Conservation (phyloP, 2,888 invertebrate species). For the Platerodrilus igneus region DNA sequence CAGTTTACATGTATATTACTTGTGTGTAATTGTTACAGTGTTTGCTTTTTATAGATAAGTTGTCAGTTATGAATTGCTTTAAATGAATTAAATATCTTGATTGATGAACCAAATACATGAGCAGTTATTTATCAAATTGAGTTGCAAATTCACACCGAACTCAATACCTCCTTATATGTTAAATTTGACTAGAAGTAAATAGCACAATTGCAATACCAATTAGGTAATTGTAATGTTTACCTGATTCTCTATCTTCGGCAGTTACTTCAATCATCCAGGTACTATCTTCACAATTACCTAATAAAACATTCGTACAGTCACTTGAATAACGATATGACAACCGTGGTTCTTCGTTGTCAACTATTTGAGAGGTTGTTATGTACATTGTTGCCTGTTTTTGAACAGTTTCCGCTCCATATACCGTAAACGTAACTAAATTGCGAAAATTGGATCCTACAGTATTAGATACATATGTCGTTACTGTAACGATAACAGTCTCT, state of each 20-base stretch:
- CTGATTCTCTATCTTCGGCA: constrained; percentile 63
- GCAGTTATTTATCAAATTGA: too few species aligned
- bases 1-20: too few species aligned
- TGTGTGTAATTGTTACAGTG: too few species aligned
- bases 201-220: too few species aligned
- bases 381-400: constrained; percentile 48
- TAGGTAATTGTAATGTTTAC: constrained; percentile 45
- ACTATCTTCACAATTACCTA: constrained; percentile 58
- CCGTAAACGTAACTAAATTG: constrained; percentile 61
- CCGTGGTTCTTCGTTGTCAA: constrained; percentile 35
- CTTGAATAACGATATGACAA: constrained; percentile 45
- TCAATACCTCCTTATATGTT: too few species aligned
- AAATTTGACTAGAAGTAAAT: neutral
- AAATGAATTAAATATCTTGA: too few species aligned
- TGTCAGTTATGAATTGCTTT: too few species aligned
- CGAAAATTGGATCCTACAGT: constrained; percentile 51
- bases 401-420: constrained; percentile 45
- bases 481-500: constrained; percentile 57
- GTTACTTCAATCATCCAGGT: constrained; percentile 67
- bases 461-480: constrained; percentile 41
- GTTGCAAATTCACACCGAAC: too few species aligned
- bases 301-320: constrained; percentile 42
- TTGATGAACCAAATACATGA: too few species aligned
- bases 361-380: constrained; percentile 36
- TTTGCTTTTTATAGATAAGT: too few species aligned